Percentiles rank a stretch among this genome's conserved stretches.
Conservation (phyloP, 23 tunicate species). For the Styela clava region DNA sequence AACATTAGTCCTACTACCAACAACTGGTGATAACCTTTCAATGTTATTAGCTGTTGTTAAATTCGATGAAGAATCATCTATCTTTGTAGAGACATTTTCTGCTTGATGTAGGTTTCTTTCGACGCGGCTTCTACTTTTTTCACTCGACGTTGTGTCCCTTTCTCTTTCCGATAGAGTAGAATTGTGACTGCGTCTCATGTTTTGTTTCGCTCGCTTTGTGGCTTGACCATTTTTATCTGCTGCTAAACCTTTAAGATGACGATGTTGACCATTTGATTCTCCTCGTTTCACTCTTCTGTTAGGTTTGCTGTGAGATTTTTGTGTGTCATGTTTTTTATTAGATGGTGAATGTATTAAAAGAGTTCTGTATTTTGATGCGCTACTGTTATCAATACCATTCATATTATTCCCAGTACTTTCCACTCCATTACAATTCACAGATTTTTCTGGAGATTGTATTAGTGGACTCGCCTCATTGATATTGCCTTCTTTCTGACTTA, state of each 20-base stretch:
- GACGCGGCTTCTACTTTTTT: not conserved
- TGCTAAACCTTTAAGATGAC: slow-evolving; percentile 13
- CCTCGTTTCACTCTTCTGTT: slow-evolving; percentile 7
- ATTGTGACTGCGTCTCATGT: not conserved
- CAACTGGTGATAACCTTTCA: not conserved
- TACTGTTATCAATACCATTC: not conserved
- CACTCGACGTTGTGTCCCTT: slow-evolving; percentile 19
- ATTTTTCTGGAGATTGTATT: not conserved
- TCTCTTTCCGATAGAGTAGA: slow-evolving; percentile 17
- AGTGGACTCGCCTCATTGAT: slow-evolving; percentile 17
- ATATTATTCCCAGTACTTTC: not conserved
- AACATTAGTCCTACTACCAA: not conserved
- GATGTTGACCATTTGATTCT: not conserved
- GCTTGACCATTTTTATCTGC: not conserved
- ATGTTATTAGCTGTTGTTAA: not conserved
- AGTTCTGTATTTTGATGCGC: not conserved
- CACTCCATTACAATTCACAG: not conserved
- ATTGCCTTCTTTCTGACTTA: not conserved
- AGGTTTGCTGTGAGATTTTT: not conserved
- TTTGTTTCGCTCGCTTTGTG: slow-evolving; percentile 2
- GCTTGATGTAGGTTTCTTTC: not conserved
- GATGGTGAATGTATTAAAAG: slow-evolving; percentile 16
- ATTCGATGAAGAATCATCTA: not conserved
- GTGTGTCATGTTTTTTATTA: not conserved
- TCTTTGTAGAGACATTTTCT: not conserved